These are phyloP conservation scores for Cladopsammia gracilis DNA, from an alignment of 64 coral and sea anemone species.

Conservation along the genomic window DNA sequence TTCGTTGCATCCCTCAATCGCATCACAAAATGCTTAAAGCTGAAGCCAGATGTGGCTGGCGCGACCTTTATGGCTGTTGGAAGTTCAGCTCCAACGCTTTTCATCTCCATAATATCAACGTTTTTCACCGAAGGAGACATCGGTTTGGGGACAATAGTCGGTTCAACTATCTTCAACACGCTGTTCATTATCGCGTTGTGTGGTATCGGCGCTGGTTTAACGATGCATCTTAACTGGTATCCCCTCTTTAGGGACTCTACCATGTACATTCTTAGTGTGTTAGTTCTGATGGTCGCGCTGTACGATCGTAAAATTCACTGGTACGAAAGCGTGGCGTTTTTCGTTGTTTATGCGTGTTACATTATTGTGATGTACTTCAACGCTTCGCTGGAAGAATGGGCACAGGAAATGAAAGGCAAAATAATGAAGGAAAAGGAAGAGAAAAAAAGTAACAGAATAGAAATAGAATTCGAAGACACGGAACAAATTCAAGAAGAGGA, in stretches of 20 bases:
- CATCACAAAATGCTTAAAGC: conserved; percentile 79
- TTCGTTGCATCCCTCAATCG: conserved; percentile 91
- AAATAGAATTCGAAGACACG: not conserved
- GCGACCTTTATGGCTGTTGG: conserved; percentile 96
- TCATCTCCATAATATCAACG: conserved; percentile 90
- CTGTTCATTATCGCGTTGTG: conserved; percentile 93
- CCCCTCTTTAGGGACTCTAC: conserved; percentile 82
- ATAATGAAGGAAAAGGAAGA: conserved; percentile 42
- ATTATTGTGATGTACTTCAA: conserved; percentile 96
- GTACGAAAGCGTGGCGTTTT: conserved; percentile 88
- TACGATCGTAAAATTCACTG: conserved; percentile 89
- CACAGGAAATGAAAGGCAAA: conserved; percentile 37
- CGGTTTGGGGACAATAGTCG: conserved; percentile 89
- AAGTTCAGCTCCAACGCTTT: conserved; percentile 90
- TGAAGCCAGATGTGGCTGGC: conserved; percentile 92
- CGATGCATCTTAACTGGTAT: conserved; percentile 81
- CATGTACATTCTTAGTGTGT: conserved; percentile 86
- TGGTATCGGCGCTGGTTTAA: conserved; percentile 81
- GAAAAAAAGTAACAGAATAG: too few species aligned
- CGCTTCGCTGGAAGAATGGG: conserved; percentile 50
- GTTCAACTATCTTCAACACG: conserved; percentile 93
- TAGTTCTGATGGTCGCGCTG: conserved; percentile 82
- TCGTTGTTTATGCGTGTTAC: conserved; percentile 70
- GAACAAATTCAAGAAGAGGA: not conserved
- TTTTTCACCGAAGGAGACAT: conserved; percentile 98